phyloP scores from a whole-genome alignment of 2,888 invertebrate genomes.

The Scaptomyza flava region DNA sequence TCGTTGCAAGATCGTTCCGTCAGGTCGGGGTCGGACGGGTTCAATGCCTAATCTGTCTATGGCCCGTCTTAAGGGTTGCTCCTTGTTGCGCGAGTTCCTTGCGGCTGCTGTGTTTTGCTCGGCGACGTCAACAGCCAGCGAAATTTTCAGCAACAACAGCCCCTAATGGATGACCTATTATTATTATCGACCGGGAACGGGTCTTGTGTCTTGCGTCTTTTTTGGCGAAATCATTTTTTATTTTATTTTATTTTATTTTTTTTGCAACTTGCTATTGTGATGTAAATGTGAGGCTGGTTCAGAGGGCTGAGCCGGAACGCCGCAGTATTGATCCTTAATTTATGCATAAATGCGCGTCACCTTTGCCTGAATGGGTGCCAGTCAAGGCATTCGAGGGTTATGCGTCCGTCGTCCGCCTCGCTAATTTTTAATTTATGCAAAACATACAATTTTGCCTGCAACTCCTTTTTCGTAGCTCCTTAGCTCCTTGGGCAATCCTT shows the following conservation, averaged over 20 bases:
- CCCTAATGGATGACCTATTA: conserved; percentile 76
- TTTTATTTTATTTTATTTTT: not conserved
- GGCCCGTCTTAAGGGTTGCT: conserved; percentile 63
- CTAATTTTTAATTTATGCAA: conserved; percentile 79
- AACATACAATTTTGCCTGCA: conserved; percentile 58
- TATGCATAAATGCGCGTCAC: conserved; percentile 83
- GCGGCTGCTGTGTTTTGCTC: conserved; percentile 64
- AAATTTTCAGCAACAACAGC: conserved; percentile 50
- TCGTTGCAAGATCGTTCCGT: conserved; percentile 22
- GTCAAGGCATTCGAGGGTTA: conserved; percentile 25
- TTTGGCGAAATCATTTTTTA: conserved; percentile 57
- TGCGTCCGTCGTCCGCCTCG: conserved; percentile 45
- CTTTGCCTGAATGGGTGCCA: conserved; percentile 60
- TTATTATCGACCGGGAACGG: conserved; percentile 57
- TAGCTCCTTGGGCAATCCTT: conserved; percentile 30
- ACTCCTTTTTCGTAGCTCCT: conserved; percentile 25
- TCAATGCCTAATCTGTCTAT: conserved; percentile 59
- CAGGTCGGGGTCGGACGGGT: conserved; percentile 35
- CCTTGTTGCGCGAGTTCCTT: conserved; percentile 15
- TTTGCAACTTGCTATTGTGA: conserved; percentile 59
- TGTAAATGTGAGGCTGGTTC: conserved; percentile 65
- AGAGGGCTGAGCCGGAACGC: conserved; percentile 35
- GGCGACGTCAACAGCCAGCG: conserved; percentile 66
- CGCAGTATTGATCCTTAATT: conserved; percentile 84
- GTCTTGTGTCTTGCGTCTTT: conserved; percentile 54